A percentile compares a stretch with the other conserved stretches of the same genome.
phyloP scores from a whole-genome alignment of 2,888 invertebrate genomes.

The Drosophila quinaria region DNA sequence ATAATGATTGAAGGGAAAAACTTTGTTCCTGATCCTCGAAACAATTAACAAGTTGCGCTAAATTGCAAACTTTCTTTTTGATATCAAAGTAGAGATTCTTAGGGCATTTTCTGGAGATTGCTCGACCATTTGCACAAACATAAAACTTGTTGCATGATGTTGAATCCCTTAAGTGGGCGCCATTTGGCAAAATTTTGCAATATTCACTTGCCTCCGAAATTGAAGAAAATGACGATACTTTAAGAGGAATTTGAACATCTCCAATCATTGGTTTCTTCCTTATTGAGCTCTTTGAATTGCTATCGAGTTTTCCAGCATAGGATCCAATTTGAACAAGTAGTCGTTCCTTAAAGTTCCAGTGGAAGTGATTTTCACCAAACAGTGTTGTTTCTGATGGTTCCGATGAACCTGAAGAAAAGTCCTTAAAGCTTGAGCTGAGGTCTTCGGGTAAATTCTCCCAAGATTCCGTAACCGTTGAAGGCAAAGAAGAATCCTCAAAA shows the following conservation, averaged over 20 bases:
- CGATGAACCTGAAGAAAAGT: too few species aligned
- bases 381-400: neutral
- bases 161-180: constrained; percentile 4
- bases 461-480: neutral
- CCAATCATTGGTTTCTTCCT: neutral
- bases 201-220: neutral
- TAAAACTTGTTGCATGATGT: constrained; percentile 7
- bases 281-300: neutral
- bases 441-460: too few species aligned
- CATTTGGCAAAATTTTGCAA: constrained; percentile 13
- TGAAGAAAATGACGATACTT: neutral
- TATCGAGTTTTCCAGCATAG: neutral
- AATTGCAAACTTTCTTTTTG: constrained; percentile 14
- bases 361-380: neutral
- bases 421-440: too few species aligned
- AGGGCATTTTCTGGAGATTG: constrained; percentile 6
- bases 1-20: neutral
- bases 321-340: constrained; percentile 4
- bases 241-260: neutral
- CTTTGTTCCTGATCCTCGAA: neutral
- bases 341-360: neutral
- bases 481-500: neutral
- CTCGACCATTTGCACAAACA: constrained; percentile 10
- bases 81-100: constrained; percentile 7
- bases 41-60: constrained; percentile 5